These are phyloP conservation scores for Sesamia nonagrioides DNA, from an alignment of 1,140 invertebrate species.

Conservation along the genomic window DNA sequence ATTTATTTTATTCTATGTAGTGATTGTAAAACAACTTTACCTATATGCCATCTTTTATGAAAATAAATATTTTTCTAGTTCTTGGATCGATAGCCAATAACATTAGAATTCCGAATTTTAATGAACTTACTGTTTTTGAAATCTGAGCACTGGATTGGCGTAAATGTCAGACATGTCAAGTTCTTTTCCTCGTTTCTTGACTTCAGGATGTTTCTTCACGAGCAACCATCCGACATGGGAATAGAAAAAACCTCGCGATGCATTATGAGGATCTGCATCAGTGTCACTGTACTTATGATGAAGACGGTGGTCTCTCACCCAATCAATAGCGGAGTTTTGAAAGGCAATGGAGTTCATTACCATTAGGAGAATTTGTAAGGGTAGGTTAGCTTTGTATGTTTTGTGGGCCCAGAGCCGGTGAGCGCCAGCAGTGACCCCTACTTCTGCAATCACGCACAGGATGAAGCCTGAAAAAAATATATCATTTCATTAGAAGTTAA, in stretches of 20 bases:
- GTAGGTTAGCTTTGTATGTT: constrained; percentile 94
- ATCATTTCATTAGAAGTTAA: background rate
- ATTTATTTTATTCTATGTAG: too few relatives aligned
- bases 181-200: constrained; percentile 90
- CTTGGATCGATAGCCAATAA: too few relatives aligned
- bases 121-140: constrained; percentile 89
- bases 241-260: constrained; percentile 90
- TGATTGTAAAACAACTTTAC: too few relatives aligned
- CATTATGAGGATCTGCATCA: constrained; percentile 91
- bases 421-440: constrained; percentile 92
- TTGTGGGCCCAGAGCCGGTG: constrained; percentile 95
- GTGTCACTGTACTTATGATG: constrained; percentile 92
- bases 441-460: constrained; percentile 84
- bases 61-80: too few relatives aligned
- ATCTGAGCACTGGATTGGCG: constrained; percentile 90
- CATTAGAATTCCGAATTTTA: background rate
- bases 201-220: constrained; percentile 88
- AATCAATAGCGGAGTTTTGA: constrained; percentile 88
- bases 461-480: constrained; percentile 56
- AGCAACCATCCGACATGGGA: constrained; percentile 90
- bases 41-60: too few relatives aligned
- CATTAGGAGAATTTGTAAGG: constrained; percentile 88
- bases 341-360: constrained; percentile 60
- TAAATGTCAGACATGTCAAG: constrained; percentile 92
- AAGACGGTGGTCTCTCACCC: constrained; percentile 89